These are phyloP conservation scores for Capromys pilorides DNA, from an alignment of 2,797 vertebrate species.

Conservation along the genomic window DNA sequence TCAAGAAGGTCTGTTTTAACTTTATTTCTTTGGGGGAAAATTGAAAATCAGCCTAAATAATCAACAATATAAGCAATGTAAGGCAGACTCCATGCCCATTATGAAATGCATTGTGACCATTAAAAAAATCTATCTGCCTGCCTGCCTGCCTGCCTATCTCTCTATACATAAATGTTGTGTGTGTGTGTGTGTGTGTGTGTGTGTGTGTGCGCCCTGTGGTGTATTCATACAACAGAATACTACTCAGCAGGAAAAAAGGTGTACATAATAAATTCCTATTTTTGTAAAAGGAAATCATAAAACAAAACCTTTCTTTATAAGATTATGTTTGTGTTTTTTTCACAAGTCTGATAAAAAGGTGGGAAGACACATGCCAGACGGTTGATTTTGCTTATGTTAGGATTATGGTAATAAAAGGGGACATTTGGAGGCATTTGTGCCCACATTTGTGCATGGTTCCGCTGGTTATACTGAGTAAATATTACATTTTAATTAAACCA, in stretches of 20 bases:
- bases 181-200: too few relatives aligned
- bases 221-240: background rate
- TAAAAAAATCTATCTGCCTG: background rate
- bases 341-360: background rate
- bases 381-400: background rate
- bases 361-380: background rate
- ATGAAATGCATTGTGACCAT: background rate
- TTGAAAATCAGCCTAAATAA: background rate
- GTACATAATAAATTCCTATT: background rate
- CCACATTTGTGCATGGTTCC: background rate
- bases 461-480: background rate
- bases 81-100: background rate
- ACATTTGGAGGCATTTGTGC: background rate
- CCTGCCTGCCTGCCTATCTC: too few relatives aligned
- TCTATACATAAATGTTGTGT: too few relatives aligned
- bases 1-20: constrained; percentile 42
- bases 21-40: constrained; percentile 36
- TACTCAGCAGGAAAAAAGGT: background rate
- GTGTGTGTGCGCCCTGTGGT: background rate
- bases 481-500: constrained; percentile 51
- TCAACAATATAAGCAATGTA: background rate
- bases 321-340: background rate
- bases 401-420: background rate
- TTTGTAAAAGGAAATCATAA: background rate
- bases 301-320: background rate